Conservation (phyloP, 2,888 invertebrate genomes). For the Drosophila macrospina region DNA sequence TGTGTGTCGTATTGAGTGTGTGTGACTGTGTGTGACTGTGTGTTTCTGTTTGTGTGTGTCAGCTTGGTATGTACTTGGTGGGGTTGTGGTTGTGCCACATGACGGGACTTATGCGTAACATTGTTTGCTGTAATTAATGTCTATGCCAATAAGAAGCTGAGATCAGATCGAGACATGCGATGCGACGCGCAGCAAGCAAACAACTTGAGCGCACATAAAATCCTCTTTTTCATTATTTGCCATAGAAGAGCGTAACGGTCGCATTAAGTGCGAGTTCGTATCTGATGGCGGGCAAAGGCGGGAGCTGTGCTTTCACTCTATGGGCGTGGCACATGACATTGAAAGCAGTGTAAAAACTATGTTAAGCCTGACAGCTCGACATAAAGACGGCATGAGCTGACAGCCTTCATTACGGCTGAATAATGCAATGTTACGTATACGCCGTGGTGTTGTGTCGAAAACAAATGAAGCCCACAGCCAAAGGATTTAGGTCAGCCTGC, state of each 20-base stretch:
- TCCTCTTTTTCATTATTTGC: constrained; percentile 72
- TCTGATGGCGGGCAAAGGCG: constrained; percentile 18
- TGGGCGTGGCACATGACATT: constrained; percentile 76
- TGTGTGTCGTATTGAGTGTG: neutral
- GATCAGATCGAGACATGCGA: constrained; percentile 24
- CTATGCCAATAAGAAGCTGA: constrained; percentile 64
- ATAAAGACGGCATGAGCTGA: constrained; percentile 38
- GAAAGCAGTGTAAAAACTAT: constrained; percentile 66
- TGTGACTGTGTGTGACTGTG: neutral
- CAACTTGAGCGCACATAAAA: constrained; percentile 66
- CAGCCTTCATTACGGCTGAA: constrained; percentile 74
- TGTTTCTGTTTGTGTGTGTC: no score
- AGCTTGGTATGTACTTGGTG: neutral
- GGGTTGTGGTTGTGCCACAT: constrained; percentile 34
- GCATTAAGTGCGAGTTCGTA: constrained; percentile 58
- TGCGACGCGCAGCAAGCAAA: constrained; percentile 16
- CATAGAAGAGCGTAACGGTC: constrained; percentile 42
- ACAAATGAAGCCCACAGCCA: constrained; percentile 73
- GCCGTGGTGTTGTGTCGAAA: constrained; percentile 65
- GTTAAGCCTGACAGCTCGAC: constrained; percentile 70
- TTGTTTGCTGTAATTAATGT: constrained; percentile 76
- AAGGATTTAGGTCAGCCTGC: constrained; percentile 75
- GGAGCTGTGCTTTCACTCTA: constrained; percentile 10
- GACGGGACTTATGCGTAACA: constrained; percentile 64
- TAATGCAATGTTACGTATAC: constrained; percentile 69